These are phyloP conservation scores for Nephrotoma guestfalica DNA, from an alignment of 2,888 invertebrate species.

Conservation along the genomic window DNA sequence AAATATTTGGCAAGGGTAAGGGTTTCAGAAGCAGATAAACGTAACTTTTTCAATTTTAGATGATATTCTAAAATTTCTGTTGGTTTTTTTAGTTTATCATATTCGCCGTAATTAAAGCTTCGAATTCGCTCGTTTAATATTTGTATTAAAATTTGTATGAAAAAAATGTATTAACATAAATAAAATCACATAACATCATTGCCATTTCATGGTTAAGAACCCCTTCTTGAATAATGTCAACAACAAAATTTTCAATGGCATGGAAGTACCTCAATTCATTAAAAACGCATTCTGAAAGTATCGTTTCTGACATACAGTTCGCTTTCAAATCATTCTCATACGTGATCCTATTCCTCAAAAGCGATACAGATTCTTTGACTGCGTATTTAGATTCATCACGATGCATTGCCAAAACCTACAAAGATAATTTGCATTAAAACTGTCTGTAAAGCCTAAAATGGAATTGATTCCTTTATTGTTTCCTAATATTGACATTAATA, in stretches of 20 bases:
- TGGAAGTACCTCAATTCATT: not conserved
- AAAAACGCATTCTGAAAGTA: no score
- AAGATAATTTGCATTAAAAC: conserved; percentile 5
- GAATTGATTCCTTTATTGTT: conserved; percentile 8
- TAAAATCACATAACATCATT: not conserved
- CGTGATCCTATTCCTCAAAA: not conserved
- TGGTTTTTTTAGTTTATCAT: not conserved
- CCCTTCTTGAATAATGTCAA: not conserved
- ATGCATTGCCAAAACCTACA: conserved; percentile 6
- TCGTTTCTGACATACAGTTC: not conserved
- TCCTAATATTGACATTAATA: not conserved
- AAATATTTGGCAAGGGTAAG: not conserved
- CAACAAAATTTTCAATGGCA: not conserved
- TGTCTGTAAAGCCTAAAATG: conserved; percentile 3
- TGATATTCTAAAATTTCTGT: not conserved
- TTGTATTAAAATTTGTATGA: no score
- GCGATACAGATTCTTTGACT: not conserved
- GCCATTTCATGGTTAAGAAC: not conserved
- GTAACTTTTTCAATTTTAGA: not conserved
- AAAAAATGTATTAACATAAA: not conserved
- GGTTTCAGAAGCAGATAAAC: not conserved
- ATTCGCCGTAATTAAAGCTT: not conserved
- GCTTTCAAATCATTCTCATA: not conserved
- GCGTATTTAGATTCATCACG: not conserved
- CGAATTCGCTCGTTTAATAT: not conserved